Conservation (phyloP, 1,140 invertebrate genomes). For the Pogonomyrmex barbatus region DNA sequence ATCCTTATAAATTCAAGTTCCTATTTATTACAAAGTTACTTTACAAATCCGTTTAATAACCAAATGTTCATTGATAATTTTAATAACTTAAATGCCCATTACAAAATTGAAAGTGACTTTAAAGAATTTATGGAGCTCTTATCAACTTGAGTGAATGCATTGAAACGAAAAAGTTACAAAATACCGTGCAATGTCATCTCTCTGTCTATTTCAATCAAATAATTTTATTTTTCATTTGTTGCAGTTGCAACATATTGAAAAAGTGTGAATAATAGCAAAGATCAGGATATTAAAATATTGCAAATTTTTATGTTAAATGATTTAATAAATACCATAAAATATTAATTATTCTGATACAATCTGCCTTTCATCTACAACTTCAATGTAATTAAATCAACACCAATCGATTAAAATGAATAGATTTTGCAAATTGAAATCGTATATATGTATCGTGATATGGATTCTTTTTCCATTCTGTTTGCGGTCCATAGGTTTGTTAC, state of each 20-base stretch:
- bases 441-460: too few species aligned
- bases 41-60: not conserved
- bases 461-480: not conserved
- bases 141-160: not conserved
- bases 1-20: not conserved
- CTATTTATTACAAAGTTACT: not conserved
- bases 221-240: not conserved
- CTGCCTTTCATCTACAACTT: constrained; percentile 18
- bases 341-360: constrained; percentile 28
- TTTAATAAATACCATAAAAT: constrained; percentile 13
- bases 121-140: not conserved
- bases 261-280: not conserved
- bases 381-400: constrained; percentile 15
- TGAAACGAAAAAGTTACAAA: not conserved
- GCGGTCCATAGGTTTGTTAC: too few species aligned
- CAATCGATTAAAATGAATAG: constrained; percentile 39
- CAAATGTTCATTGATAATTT: not conserved
- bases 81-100: constrained; percentile 10
- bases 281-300: constrained; percentile 5
- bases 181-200: not conserved
- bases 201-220: constrained; percentile 23
- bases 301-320: constrained; percentile 12
- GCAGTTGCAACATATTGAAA: not conserved
- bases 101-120: not conserved
- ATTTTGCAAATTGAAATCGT: constrained; percentile 40